Evolutionary conservation across 1,140 invertebrate species (phyloP).

Genomic region (Dreissena polymorpha): DNA sequence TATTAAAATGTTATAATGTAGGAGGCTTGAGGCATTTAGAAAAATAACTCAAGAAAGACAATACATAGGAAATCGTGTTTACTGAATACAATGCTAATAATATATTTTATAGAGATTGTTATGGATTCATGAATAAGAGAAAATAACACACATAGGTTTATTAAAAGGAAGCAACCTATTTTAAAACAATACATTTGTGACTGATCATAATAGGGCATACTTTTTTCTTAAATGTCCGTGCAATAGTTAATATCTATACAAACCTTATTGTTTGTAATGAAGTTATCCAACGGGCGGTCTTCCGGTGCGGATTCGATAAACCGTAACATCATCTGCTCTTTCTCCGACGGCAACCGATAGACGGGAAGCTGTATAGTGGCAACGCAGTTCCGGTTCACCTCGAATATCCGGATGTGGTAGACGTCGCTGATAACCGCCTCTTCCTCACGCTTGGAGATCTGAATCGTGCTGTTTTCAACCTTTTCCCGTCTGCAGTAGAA

Average conservation of each 20-base stretch:
- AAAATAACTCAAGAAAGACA: background rate
- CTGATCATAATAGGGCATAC: too few relatives aligned
- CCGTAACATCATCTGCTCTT: constrained; percentile 32
- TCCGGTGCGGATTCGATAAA: background rate
- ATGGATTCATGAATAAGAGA: too few relatives aligned
- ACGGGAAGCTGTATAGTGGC: constrained; percentile 20
- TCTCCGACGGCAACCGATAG: constrained; percentile 37
- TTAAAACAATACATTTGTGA: too few relatives aligned
- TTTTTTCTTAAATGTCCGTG: too few relatives aligned
- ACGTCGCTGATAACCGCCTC: constrained; percentile 38
- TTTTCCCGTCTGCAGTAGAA: constrained; percentile 46
- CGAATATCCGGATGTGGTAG: constrained; percentile 41
- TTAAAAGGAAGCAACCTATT: too few relatives aligned
- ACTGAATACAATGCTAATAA: too few relatives aligned
- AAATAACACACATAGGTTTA: too few relatives aligned
- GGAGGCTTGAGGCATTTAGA: background rate
- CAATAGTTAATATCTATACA: background rate
- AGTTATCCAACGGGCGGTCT: background rate
- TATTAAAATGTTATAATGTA: too few relatives aligned
- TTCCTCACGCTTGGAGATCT: constrained; percentile 2
- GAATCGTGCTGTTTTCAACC: constrained; percentile 25
- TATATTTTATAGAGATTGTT: too few relatives aligned
- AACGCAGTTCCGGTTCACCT: constrained; percentile 23
- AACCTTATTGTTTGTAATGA: constrained; percentile 20
- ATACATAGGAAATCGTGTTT: too few relatives aligned